Conservation (phyloP, 2,888 invertebrate species). For the Taphrorychus bicolor region DNA sequence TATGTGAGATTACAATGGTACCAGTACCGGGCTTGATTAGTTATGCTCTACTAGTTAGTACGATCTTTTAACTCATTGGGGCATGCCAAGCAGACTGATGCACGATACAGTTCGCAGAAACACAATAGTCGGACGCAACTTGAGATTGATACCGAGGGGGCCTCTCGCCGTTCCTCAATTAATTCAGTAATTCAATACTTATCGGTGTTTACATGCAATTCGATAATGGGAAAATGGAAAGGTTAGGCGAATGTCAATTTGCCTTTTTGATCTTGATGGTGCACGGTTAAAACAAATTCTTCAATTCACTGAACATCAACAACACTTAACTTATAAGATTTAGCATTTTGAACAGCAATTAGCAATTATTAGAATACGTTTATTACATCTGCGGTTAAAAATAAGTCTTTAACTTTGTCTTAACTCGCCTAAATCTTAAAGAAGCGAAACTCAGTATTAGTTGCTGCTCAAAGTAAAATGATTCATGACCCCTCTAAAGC, state of each 20-base stretch:
- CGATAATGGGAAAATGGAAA: neutral
- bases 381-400: no score
- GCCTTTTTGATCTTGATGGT: neutral
- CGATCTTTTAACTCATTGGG: conserved; percentile 26
- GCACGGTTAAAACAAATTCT: neutral
- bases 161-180: conserved; percentile 6
- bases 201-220: neutral
- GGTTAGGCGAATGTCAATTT: neutral
- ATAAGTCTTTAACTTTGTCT: no score
- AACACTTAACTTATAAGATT: neutral
- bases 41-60: conserved; percentile 30
- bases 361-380: neutral
- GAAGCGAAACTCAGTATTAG: no score
- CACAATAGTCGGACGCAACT: conserved; percentile 20
- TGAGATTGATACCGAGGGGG: conserved; percentile 16
- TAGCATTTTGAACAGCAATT: neutral
- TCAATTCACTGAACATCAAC: neutral
- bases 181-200: neutral
- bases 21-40: conserved; percentile 7
- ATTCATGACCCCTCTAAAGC: no score
- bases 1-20: neutral
- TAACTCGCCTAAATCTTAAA: no score
- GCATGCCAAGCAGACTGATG: conserved; percentile 22
- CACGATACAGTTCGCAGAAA: conserved; percentile 25
- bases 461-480: no score